These are phyloP conservation scores for Phrynocephalus vlangalii DNA, from an alignment of 2,797 vertebrate species.

Conservation along the genomic window DNA sequence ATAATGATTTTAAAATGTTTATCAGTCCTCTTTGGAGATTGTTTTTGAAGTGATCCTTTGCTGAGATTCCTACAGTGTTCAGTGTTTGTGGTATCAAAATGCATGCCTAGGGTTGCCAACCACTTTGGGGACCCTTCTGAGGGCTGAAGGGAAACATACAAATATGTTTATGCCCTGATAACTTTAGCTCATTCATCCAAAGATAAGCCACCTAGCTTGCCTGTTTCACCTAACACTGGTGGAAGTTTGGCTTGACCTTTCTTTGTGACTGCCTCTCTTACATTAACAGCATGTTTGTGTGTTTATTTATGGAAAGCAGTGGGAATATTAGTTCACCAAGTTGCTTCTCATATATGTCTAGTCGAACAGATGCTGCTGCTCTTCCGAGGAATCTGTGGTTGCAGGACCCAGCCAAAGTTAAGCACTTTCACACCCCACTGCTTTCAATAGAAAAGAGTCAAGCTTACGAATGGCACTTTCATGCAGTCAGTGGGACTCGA, in stretches of 20 bases:
- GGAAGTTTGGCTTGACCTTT: background rate
- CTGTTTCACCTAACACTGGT: background rate
- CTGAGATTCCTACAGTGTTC: background rate
- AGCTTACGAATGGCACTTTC: background rate
- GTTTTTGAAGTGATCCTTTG: background rate
- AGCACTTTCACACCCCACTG: background rate
- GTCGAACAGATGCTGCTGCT: background rate
- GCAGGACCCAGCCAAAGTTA: background rate
- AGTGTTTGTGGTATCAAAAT: background rate
- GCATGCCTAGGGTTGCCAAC: background rate
- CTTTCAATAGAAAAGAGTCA: background rate
- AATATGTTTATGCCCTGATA: background rate
- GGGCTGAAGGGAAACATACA: background rate
- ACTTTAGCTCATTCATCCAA: background rate
- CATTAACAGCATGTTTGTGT: background rate
- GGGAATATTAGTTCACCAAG: background rate
- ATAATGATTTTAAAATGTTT: background rate
- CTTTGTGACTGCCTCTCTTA: background rate
- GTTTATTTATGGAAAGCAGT: slow-evolving; percentile 16
- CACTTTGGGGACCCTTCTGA: background rate
- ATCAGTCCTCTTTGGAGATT: background rate
- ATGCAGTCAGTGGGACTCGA: background rate
- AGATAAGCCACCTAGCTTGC: background rate
- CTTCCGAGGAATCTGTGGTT: background rate
- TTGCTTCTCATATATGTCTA: background rate